Evolutionary conservation across 2,888 invertebrate species (phyloP), one percentile per base, ranked within the genome.

Genomic region (Hydraecia micacea): DNA sequence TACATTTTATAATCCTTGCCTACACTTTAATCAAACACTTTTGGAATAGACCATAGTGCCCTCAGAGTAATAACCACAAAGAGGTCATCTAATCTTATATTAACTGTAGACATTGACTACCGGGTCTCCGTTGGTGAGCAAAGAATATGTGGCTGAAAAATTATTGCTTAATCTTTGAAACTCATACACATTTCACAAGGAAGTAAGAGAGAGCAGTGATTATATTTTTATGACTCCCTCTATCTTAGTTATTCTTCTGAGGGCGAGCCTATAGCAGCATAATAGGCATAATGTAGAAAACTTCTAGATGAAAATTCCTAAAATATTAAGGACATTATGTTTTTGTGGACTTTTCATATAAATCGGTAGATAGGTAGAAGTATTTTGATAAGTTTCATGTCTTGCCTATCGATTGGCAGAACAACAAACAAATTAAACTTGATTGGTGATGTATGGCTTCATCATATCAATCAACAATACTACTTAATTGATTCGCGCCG

Each of bases 361-460:
- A 18, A 25, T 32, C 0, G 1, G 32, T 21, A 32, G 49, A 21
- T 39, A 18, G 55, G 32, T 68, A 25, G 28, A 11, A 25, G 46
- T 49, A 68, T 60, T 63, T 63, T 32, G 25, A 28, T n/a, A 28
- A 36, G 68, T 46, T 66, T 4, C 4, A 13, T 21, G 66, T 66
- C 46, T 58, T 71, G 49, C 32, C 25, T 49, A 69, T 60, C 11
- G 42, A 70, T 70, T 66, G 49, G 18, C 28, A 25, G 25, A 36
- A 42, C 65, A 49, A n/a, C 46, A 52, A 32, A 67, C 62, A 68
- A 71, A 55, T 62, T 55, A 28, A 9, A 72, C 25, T 63, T 49
- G n/a, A 68, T 58, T 67, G 39, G 52, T 36, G 18, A 42, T 60
- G 49, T 68, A 39, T 32, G 52, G 77, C 36, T 83, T 76, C 52